Base-by-base conservation (phyloP, 2,888 invertebrate genomes). In the Epinotia bilunana region DNA sequence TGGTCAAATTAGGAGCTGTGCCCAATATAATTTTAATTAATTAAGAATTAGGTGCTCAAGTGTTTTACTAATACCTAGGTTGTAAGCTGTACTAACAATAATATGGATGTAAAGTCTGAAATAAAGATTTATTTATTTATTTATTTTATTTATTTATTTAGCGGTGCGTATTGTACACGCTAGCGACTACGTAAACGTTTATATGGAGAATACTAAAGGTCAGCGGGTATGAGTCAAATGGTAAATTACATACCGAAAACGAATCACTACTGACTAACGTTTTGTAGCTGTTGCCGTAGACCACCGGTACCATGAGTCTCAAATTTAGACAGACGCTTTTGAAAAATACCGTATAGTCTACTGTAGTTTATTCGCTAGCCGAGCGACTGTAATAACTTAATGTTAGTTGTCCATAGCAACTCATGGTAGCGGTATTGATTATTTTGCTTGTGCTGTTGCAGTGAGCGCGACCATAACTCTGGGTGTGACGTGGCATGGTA, bases 391-490 rank as follows among this genome's bases (percentile, higher is more conserved):
- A 18, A 11, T 57, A 57, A 57, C 43, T 13, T 69, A 18, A 16
- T 20, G 46, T 64, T 3, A 18, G 55, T 39, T 23, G 2, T 28
- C 23, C 43, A 62, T 28, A 60, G 43, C 43, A 33, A 33, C 33
- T 33, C 33, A 33, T 33, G 33, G 33, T 33, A 33, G 33, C 33
- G 33, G 33, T 33, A 7, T 33, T 33, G 33, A 33, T 33, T 33
- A 33, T 33, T 5, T 18, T 28, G 23, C 9, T 33, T 6, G 13
- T 57, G 73, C 53, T 57, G 28, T 46, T 67, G 16, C 77, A 90
- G 91, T 79, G 3, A 80, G 81, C 0, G 80, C 77, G 39, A 84
- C 83, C 0, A 49, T 91, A 23, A 82, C 85, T 2, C 55, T 90
- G 73, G 74, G 63, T 55, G 73, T 82, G 53, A 73, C 78, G 73